Evolutionary conservation across 2,113 vertebrate species (phyloP).

Genomic region (Ramphastos sulfuratus): DNA sequence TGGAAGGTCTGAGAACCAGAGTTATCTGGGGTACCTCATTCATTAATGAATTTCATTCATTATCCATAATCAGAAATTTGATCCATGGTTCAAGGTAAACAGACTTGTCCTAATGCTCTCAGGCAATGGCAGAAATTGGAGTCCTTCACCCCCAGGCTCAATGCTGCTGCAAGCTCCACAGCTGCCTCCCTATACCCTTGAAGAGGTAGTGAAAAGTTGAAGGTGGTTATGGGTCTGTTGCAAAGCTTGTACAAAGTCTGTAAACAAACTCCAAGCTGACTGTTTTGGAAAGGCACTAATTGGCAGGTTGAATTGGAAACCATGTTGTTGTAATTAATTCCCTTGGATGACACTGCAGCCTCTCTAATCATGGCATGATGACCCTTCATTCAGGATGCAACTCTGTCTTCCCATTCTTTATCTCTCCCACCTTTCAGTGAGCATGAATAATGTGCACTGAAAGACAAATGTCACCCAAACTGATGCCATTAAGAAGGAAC

Average conservation of each 20-base stretch:
- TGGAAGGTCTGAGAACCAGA: neutral
- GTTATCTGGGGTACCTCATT: neutral
- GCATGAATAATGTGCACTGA: neutral
- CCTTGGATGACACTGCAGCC: constrained; percentile 18
- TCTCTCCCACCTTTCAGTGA: constrained; percentile 1
- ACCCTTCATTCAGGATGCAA: neutral
- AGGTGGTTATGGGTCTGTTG: neutral
- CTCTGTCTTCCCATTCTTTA: constrained; percentile 3
- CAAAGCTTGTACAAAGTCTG: neutral
- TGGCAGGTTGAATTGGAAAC: neutral
- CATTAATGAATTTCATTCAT: neutral
- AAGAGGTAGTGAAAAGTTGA: neutral
- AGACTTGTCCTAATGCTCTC: neutral
- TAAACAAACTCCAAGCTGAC: constrained; percentile 3
- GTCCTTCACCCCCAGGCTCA: rapidly evolving
- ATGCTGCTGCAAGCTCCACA: neutral
- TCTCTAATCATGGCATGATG: neutral
- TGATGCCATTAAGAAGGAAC: neutral
- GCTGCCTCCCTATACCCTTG: rapidly evolving
- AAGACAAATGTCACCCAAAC: constrained; percentile 18
- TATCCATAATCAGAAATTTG: neutral
- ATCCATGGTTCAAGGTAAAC: rapidly evolving
- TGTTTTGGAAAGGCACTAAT: constrained; percentile 17
- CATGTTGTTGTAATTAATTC: constrained; percentile 13
- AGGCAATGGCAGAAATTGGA: neutral